Conservation (phyloP, 2,888 invertebrate genomes). For the Melieria crassipennis region DNA sequence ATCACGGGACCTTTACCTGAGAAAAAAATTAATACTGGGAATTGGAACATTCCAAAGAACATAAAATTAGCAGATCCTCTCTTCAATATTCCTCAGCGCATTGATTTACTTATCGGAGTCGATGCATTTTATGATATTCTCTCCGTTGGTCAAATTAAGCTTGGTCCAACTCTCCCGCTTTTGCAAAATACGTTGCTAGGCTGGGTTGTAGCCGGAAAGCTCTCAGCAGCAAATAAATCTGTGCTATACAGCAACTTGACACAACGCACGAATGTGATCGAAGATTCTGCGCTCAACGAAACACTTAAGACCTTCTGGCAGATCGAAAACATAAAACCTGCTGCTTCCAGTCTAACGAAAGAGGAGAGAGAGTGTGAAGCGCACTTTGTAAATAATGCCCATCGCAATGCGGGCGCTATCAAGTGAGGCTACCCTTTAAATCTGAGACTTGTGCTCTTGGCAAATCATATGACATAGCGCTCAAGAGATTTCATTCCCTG, state of each 20-base stretch:
- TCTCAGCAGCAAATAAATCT: constrained; percentile 3
- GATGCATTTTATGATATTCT: constrained; percentile 27
- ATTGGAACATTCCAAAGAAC: constrained; percentile 21
- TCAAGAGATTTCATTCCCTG: constrained; percentile 31
- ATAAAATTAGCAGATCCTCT: constrained; percentile 26
- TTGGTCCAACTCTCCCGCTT: constrained; percentile 22
- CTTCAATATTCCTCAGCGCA: constrained; percentile 24
- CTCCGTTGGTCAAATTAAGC: constrained; percentile 26
- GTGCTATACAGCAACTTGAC: not conserved
- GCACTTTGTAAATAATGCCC: not conserved
- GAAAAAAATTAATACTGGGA: constrained; percentile 15
- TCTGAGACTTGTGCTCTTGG: constrained; percentile 16
- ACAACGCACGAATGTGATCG: not conserved
- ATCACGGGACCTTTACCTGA: constrained; percentile 30
- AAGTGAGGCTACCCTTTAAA: constrained; percentile 25
- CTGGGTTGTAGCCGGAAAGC: constrained; percentile 32
- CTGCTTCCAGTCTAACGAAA: not conserved
- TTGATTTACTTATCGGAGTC: constrained; percentile 33
- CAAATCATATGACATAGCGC: constrained; percentile 26
- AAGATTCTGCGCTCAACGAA: not conserved
- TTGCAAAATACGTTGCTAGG: constrained; percentile 33
- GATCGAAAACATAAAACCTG: constrained; percentile 5
- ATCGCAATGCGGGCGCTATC: constrained; percentile 17
- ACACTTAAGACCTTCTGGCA: constrained; percentile 1
- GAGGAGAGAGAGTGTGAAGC: constrained; percentile 10